Base-by-base conservation (phyloP, 2,113 vertebrate genomes). In the Nematolebias whitei region DNA sequence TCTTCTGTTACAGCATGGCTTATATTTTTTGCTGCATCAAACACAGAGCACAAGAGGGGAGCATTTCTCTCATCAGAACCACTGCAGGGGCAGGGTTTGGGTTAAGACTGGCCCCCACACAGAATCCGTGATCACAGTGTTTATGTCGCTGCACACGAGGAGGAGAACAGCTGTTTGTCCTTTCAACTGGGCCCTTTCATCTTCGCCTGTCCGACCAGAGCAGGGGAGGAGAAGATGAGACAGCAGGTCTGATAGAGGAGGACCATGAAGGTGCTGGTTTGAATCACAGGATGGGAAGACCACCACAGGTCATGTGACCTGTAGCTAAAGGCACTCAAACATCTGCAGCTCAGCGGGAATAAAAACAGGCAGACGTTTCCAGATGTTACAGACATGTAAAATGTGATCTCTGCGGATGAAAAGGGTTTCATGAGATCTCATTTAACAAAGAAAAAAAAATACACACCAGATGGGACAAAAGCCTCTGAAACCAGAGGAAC, bases 1-100 rank as follows among this genome's bases (percentile, higher is more conserved):
- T 12, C 45, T 32, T 22, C 43, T 13, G 18, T 49, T 12, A 45
- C n/a, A 59, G 50, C 15, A 0, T 4, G 0, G 50, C n/a, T 0
- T 45, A 2, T 23, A 14, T 0, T 14, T 3, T 45, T 16, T 45
- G 29, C 0, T 40, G 41, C 19, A 39, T 45, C 15, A 23, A 20
- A 55, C 14, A 3, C 0, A 1, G 5, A 23, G 19, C 41, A 16
- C 32, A 61, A 18, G 41, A 20, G 32, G 58, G n/a, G 20, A 38
- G 57, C 40, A 2, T 1, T 40, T 56, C 0, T 52, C 66, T 18
- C 11, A 8, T 35, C 32, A 35, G 32, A 35, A 35, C 32, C 9
- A 13, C 19, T 0, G 12, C 16, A 53, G 16, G 24, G 24, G 5
- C 32, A 35, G 32, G 32, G 5, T 35, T 35, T 35, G 32, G 5